Evolutionary conservation across 2,888 invertebrate genomes (phyloP).

Genomic region (Philaethria dido): DNA sequence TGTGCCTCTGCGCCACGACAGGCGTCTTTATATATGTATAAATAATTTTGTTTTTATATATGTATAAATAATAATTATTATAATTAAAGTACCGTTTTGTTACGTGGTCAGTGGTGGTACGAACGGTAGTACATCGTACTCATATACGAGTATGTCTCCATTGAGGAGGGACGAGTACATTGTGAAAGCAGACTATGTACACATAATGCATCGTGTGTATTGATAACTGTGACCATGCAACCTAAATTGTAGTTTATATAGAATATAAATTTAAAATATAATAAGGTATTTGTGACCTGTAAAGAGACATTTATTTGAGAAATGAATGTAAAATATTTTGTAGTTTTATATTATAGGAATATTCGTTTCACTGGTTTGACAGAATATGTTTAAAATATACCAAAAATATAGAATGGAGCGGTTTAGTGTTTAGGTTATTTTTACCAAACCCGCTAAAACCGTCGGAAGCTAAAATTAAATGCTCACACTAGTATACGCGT

Average conservation of each 20-base stretch:
- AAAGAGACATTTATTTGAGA: too few relatives aligned
- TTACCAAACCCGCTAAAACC: neutral
- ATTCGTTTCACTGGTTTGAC: neutral
- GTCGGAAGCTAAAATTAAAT: neutral
- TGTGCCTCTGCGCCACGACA: too few relatives aligned
- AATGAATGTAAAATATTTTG: neutral
- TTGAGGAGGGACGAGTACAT: conserved; percentile 23
- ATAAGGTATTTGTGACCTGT: too few relatives aligned
- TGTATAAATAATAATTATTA: too few relatives aligned
- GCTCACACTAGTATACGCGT: neutral
- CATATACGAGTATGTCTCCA: conserved; percentile 14
- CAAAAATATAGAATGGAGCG: neutral
- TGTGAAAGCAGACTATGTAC: conserved; percentile 27
- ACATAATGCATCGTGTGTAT: conserved; percentile 22
- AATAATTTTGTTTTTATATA: too few relatives aligned
- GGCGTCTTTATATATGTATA: too few relatives aligned
- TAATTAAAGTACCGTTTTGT: conserved; percentile 57
- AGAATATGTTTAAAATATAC: neutral
- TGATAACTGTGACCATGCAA: conserved; percentile 24
- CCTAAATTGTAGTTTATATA: neutral
- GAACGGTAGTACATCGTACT: conserved; percentile 46
- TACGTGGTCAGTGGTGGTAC: conserved; percentile 48
- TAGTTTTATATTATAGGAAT: neutral
- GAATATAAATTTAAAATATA: neutral
- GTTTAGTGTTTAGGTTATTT: neutral